Evolutionary conservation across 2,888 invertebrate genomes (phyloP), one percentile per base, ranked within the genome.

Genomic region (Bedellia somnulentella): DNA sequence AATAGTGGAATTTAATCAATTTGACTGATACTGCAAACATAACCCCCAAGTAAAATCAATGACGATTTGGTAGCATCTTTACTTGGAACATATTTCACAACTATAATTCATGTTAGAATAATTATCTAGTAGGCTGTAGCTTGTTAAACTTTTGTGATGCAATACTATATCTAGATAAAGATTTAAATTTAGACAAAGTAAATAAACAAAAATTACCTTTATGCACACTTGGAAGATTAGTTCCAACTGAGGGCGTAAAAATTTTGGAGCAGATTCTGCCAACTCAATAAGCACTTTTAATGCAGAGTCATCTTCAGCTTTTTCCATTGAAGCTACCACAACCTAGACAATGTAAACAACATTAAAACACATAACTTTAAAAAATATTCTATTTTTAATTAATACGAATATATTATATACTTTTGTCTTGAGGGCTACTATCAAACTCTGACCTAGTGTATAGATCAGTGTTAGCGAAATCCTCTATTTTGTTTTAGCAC

Each of bases 271-370:
- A 34, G 86, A 84, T 64, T 98, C 96, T 0, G 95, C 92, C 49
- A 99, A 67, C 49, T 99, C 98, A 39, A 97, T 93, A 22, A 99
- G 79, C 41, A 93, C 85, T 68, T 98, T 96, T 16, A 99, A 64
- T 17, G 97, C 77, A 15, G 93, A 85, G 54, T 97, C 96, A 53
- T 96, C 95, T 15, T 92, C 89, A 43, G 86, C 83, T 38, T 85
- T 85, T 43, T 88, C 87, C 31, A 94, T 83, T 40, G 91, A 91
- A 53, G 90, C 86, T 13, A 87, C 87, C 24, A 88, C 80, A 27
- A 86, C 84, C 81, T 85, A 52, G 23, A 18, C 5, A 18, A 9
- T 6, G 18, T n/a, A n/a, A n/a, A n/a, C n/a, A n/a, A 14, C 24
- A 12, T 27, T 32, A 22, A 21, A 31, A 33, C 11, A 16, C 17